Evolutionary conservation across 2,888 invertebrate genomes (phyloP), one percentile per base, ranked within the genome.

Genomic region (Lepas anatifera): DNA sequence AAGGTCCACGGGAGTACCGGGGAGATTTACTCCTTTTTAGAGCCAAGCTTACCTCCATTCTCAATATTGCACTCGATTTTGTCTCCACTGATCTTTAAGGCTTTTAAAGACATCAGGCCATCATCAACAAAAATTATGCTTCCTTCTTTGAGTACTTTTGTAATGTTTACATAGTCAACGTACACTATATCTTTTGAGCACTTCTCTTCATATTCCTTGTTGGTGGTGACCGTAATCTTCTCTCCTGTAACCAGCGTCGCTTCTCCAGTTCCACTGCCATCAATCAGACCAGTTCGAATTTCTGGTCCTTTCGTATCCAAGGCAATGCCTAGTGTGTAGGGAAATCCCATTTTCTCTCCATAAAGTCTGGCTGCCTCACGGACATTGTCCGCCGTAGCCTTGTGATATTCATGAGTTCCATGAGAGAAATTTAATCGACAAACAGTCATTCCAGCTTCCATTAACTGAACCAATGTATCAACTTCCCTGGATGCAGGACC

Each of bases 291-390:
- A 72, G 97, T 98, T 78, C 98, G 87, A 78, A 98, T 99, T 82
- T 98, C 98, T 1, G 98, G 97, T 6, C 98, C 98, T 81, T 98
- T 98, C 16, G 98, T 99, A 78, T 99, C 98, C 73, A 99, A 83
- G 48, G 98, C 98, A 78, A 99, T 92, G 52, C 95, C 98, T 64
- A 97, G 84, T 0, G 95, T 89, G 78, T 86, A 87, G 18, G 84
- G 85, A 75, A 87, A 85, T 52, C 89, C 89, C 16, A 87, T 79
- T 76, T 87, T 88, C 46, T 86, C 85, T 74, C 89, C 88, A 78
- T 92, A 88, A 78, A 87, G 89, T 77, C 86, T 87, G 74, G 88
- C 90, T 1, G 96, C 96, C 75, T 85, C 83, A 25, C 95, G 86
- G 70, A 96, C 89, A 81, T 96, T 95, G 73, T 85, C 85, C 76